These are phyloP conservation scores for Coenonympha arcania DNA, from an alignment of 2,888 invertebrate genomes.

Conservation along the genomic window DNA sequence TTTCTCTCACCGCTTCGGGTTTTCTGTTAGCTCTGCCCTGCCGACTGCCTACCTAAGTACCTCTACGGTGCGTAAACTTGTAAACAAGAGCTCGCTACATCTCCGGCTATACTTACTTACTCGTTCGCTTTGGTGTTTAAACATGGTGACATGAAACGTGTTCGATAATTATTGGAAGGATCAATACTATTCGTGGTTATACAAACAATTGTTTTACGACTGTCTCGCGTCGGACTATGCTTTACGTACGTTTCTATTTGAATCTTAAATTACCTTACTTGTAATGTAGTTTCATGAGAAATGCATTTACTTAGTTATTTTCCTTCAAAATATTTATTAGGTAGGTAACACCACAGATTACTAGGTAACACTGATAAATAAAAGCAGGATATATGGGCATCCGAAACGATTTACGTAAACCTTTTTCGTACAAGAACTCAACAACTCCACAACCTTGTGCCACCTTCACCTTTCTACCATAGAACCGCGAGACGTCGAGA, in stretches of 20 bases:
- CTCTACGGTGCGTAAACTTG: constrained; percentile 66
- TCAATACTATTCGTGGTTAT: constrained; percentile 70
- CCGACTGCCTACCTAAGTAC: constrained; percentile 66
- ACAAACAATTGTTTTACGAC: constrained; percentile 66
- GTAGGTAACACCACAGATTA: no score
- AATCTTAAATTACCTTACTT: constrained; percentile 65
- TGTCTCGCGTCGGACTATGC: constrained; percentile 34
- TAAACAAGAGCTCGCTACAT: constrained; percentile 54
- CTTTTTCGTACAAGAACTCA: no score
- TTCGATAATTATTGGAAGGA: constrained; percentile 75
- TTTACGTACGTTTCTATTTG: constrained; percentile 67
- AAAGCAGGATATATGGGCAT: no score
- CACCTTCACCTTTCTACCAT: no score
- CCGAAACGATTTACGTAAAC: no score
- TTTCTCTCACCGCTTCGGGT: constrained; percentile 50
- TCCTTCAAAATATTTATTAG: no score
- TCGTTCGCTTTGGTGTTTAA: constrained; percentile 66
- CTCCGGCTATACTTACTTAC: constrained; percentile 51
- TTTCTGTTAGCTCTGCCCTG: constrained; percentile 68
- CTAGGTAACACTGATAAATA: no score
- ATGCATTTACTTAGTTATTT: no score
- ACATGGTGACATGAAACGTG: constrained; percentile 73
- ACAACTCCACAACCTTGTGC: no score
- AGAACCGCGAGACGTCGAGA: no score
- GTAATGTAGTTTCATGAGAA: constrained; percentile 56